Base-by-base conservation (phyloP, 2,113 vertebrate genomes). In the human (Homo sapiens) region DNA sequence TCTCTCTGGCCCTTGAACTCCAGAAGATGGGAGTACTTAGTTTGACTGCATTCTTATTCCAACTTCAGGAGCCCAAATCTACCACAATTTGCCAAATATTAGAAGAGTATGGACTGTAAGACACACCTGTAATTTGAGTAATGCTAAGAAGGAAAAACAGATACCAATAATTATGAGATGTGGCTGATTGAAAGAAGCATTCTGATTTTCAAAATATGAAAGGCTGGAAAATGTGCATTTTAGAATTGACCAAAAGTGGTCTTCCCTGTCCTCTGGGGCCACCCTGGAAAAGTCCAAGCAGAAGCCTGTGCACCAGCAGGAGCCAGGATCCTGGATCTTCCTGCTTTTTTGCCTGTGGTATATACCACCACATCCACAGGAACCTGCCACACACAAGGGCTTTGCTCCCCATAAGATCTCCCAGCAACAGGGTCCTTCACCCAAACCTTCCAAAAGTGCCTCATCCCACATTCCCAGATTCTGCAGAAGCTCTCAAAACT, bases 291-390 rank as follows among this genome's bases (percentile, higher is more conserved):
- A 30, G 17, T 43, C 48, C 35, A 32, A 30, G 30, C n/a, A 79
- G 38, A 90, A n/a, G 11, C 35, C 68, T 55, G 68, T 8, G 35
- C 1, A 1, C 27, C 66, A 8, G 20, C 5, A 45, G 45, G 17
- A 55, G 14, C 23, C 18, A 40, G 0, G 22, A 43, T 30, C 61
- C 55, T 30, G 1, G 10, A 18, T 35, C 35, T 43, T 3, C 27
- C 66, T 59, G 32, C 6, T 40, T 27, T 22, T 27, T 20, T 6
- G 1, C 7, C 35, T 10, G 1, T 6, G 1, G 3, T 3, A 50
- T 5, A 38, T 16, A 61, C 32, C 9, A 40, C 14, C 55, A 8
- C 2, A 57, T 20, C 32, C 5, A 40, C 6, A 23, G 8, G 12
- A 0, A 22, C 23, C 72, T 14, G 1, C 50, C 40, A 50, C 9